Base-by-base conservation (phyloP, 2,888 invertebrate genomes). In the Lasioglossum marginatum region DNA sequence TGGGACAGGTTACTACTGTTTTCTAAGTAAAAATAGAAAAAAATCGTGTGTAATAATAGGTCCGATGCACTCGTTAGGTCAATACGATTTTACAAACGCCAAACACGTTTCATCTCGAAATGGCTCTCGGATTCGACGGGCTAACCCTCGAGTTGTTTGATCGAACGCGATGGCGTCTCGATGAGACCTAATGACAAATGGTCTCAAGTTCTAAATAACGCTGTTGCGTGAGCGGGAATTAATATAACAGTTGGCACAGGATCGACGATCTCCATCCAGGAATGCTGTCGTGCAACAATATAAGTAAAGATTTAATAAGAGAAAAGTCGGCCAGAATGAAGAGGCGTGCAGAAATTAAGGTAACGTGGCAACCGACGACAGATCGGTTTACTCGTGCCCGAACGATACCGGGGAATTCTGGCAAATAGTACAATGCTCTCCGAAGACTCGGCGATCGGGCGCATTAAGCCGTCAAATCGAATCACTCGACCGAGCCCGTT, bases 301-400 rank as follows among this genome's bases (percentile, higher is more conserved):
- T 82, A 72, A 79, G 31, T 40, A 43, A 70, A 68, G 82, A 81
- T 82, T 80, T 82, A 85, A 81, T 85, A 78, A 57, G 79, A 85
- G 85, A 79, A 77, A 82, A 79, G 73, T 85, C 83, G 79, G 79
- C 80, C 89, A 82, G 79, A 81, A 57, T 48, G 81, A 83, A 75
- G 76, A 83, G 81, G 81, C 77, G 82, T 74, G 80, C 83, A 77
- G 72, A 86, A 63, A 87, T 86, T 72, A 43, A 71, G 83, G 86
- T 85, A 78, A 87, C 87, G 70, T 78, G 75, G 88, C 78, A 77
- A 78, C 77, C 86, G 86, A 74, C 74, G 85, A 84, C 87, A 82
- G 82, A 85, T 89, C 87, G 74, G 88, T 81, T 90, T 86, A 87
- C 88, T 83, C 68, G 40, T 37, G 81, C 68, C 40, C 12, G 70